Percentiles rank a stretch among this genome's conserved stretches.
These are phyloP conservation scores for Oscheius sp. DNA, from an alignment of 2,888 invertebrate genomes.

Conservation along the genomic window DNA sequence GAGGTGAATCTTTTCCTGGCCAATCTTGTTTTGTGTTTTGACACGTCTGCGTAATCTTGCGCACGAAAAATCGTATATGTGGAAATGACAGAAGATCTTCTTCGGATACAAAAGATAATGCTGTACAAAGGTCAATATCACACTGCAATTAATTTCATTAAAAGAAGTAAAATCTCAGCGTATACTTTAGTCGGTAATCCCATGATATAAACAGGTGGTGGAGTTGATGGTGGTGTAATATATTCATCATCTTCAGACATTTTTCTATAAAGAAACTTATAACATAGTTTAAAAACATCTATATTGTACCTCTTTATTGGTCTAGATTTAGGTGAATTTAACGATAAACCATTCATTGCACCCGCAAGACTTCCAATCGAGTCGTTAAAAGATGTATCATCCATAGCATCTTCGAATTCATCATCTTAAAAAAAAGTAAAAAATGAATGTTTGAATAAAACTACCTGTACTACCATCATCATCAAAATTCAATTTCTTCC, in stretches of 20 bases:
- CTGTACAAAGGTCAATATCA: constrained; percentile 33
- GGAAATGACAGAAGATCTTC: constrained; percentile 2
- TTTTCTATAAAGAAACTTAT: neutral
- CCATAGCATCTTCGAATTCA: constrained; percentile 41
- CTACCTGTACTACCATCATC: neutral
- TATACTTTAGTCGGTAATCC: constrained; percentile 47
- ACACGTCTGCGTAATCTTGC: constrained; percentile 8
- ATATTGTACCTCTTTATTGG: neutral
- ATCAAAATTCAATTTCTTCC: constrained; percentile 19
- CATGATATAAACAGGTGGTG: constrained; percentile 44
- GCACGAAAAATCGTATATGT: constrained; percentile 21
- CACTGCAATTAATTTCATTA: constrained; percentile 14
- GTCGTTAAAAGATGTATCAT: constrained; percentile 32
- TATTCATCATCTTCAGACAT: constrained; percentile 36
- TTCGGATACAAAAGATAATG: neutral
- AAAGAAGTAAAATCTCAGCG: neutral
- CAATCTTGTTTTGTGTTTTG: constrained; percentile 19
- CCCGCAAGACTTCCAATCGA: constrained; percentile 38
- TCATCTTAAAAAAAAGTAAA: constrained; percentile 17
- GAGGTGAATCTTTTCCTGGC: constrained; percentile 36
- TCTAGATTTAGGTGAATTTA: constrained; percentile 36
- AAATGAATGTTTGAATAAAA: too few species aligned
- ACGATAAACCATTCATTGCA: constrained; percentile 38
- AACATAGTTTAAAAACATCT: neutral
- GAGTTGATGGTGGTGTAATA: constrained; percentile 44